Conservation (phyloP, 2,797 vertebrate genomes). For the Moxostoma hubbsi region DNA sequence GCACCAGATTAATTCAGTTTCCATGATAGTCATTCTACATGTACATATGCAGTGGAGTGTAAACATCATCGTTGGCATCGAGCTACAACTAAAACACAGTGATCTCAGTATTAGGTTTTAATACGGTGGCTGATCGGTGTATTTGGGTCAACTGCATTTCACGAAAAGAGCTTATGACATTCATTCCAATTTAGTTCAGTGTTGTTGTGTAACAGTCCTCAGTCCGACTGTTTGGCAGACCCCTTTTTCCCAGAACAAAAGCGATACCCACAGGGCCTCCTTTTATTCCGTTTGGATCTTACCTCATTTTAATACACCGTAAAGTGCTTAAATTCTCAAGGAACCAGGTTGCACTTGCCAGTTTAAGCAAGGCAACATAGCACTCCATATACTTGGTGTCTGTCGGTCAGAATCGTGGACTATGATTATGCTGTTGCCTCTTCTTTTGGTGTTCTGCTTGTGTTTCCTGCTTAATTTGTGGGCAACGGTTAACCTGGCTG, state of each 20-base stretch:
- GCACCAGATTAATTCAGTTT: background rate
- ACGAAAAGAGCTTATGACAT: slow-evolving; percentile 19
- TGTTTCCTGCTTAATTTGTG: slow-evolving; percentile 34
- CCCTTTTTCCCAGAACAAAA: slow-evolving; percentile 1
- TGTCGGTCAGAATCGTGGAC: background rate
- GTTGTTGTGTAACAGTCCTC: slow-evolving; percentile 22
- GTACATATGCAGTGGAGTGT: too few relatives aligned
- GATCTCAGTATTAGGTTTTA: background rate
- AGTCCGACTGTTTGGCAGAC: background rate
- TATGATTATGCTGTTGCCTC: slow-evolving; percentile 22
- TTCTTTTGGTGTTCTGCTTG: slow-evolving; percentile 26
- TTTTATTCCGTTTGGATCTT: background rate
- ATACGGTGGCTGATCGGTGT: background rate
- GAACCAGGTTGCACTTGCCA: background rate
- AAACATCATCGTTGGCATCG: too few relatives aligned
- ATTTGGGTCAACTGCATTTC: slow-evolving; percentile 1
- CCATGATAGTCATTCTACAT: background rate
- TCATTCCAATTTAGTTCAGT: background rate
- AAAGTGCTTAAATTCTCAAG: background rate
- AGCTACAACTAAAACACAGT: background rate
- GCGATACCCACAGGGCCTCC: background rate
- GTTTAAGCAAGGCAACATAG: background rate
- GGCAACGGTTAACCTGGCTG: slow-evolving; percentile 53
- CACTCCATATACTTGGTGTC: background rate
- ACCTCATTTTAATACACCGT: background rate